phyloP scores from a whole-genome alignment of 2,888 invertebrate species.

The Lasioglossum villosulum region DNA sequence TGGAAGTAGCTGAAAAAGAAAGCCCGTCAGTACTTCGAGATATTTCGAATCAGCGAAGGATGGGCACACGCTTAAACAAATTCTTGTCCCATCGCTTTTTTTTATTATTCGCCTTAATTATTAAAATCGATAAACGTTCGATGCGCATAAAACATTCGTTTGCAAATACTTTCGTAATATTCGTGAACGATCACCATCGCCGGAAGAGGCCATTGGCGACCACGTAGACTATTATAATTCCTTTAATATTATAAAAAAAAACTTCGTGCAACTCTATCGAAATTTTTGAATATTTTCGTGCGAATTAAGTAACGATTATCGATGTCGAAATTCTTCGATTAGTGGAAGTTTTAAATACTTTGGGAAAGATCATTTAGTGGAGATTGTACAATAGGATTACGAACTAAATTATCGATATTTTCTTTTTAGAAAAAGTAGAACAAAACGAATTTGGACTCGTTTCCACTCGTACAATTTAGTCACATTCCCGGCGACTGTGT shows the following conservation, averaged over 20 bases:
- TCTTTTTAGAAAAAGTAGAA: no score
- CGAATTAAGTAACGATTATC: neutral
- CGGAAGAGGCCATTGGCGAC: neutral
- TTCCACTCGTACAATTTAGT: no score
- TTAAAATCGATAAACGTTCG: slow-evolving; percentile 31
- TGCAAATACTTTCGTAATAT: neutral
- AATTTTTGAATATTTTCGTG: neutral
- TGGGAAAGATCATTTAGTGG: no score
- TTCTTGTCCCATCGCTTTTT: slow-evolving; percentile 10
- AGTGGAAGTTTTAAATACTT: neutral
- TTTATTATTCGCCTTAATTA: no score
- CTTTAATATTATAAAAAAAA: slow-evolving; percentile 8
- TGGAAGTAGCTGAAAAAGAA: slow-evolving; percentile 60
- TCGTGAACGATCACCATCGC: neutral
- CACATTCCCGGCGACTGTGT: no score
- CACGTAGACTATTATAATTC: neutral
- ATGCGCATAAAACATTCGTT: slow-evolving; percentile 18
- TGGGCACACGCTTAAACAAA: slow-evolving; percentile 26
- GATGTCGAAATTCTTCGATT: neutral
- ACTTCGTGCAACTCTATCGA: neutral
- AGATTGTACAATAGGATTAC: no score
- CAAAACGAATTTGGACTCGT: no score
- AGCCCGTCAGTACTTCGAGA: slow-evolving; percentile 33
- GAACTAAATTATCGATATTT: no score
- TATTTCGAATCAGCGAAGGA: slow-evolving; percentile 30